Evolutionary conservation across 2,113 vertebrate species (phyloP).

Genomic region (Entomyzon cyanotis): DNA sequence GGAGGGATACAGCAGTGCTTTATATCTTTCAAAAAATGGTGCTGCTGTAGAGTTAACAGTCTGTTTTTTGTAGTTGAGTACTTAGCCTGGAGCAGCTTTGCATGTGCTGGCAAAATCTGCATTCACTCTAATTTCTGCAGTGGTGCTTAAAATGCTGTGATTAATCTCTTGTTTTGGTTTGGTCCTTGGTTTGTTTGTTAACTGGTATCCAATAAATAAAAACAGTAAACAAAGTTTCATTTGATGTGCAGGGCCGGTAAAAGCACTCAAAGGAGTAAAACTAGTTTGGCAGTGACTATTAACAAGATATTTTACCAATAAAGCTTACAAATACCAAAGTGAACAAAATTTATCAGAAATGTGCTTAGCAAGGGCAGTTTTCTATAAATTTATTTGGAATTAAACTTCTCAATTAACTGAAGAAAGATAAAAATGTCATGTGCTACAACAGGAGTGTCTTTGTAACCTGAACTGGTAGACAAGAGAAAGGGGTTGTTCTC

Average conservation of each 20-base stretch:
- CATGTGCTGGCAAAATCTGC: background rate
- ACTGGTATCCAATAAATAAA: background rate
- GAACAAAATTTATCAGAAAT: background rate
- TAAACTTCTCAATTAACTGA: background rate
- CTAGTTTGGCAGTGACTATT: background rate
- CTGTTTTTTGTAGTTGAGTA: background rate
- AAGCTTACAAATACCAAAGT: background rate
- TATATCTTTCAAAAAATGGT: background rate
- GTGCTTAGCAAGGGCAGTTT: background rate
- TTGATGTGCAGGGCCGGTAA: background rate
- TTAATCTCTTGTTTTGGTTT: background rate
- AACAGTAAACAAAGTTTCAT: background rate
- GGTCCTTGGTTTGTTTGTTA: background rate
- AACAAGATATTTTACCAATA: background rate
- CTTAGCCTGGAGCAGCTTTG: background rate
- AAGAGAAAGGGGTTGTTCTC: conserved; percentile 16
- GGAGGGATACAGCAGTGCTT: background rate
- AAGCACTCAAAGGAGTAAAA: background rate
- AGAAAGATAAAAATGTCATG: background rate
- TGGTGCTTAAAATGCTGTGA: background rate
- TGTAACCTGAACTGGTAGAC: conserved; percentile 62
- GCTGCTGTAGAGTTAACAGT: background rate
- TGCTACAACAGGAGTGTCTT: conserved; percentile 7
- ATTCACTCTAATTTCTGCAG: background rate
- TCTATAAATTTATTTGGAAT: background rate